Conservation (phyloP, 2,113 vertebrate species). For the Dipodomys stephensi region DNA sequence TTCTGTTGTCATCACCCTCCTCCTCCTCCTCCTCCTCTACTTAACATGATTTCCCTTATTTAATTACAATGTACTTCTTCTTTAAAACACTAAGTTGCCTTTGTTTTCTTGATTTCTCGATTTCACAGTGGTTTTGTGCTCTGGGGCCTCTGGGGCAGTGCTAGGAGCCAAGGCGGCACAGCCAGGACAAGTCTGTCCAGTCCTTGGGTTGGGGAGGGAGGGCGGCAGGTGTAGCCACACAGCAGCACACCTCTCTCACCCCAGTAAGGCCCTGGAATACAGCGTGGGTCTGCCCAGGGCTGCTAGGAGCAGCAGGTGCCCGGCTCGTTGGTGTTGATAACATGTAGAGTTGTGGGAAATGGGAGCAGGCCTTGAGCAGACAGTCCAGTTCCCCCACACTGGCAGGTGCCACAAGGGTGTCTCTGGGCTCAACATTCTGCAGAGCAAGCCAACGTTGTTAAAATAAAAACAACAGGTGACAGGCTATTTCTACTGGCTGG, state of each 20-base stretch:
- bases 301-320: no score
- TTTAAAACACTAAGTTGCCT: no score
- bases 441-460: not conserved
- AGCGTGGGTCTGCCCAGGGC: not conserved
- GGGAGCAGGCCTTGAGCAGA: not conserved
- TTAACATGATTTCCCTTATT: not conserved
- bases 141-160: no score
- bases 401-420: not conserved
- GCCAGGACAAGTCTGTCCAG: no score
- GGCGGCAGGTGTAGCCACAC: no score
- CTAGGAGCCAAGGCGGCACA: no score
- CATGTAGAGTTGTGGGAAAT: no score
- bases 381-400: not conserved
- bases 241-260: not conserved
- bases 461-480: slow-evolving; percentile 45
- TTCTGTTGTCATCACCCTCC: not conserved
- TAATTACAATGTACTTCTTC: not conserved
- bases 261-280: not conserved
- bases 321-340: no score
- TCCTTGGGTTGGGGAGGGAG: no score
- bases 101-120: not conserved
- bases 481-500: slow-evolving; percentile 1
- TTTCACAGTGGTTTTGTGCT: no score
- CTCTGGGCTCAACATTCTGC: not conserved
- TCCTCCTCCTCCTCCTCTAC: not conserved